Base-by-base conservation (phyloP, 2,113 vertebrate species). In the Pelmatolapia mariae region DNA sequence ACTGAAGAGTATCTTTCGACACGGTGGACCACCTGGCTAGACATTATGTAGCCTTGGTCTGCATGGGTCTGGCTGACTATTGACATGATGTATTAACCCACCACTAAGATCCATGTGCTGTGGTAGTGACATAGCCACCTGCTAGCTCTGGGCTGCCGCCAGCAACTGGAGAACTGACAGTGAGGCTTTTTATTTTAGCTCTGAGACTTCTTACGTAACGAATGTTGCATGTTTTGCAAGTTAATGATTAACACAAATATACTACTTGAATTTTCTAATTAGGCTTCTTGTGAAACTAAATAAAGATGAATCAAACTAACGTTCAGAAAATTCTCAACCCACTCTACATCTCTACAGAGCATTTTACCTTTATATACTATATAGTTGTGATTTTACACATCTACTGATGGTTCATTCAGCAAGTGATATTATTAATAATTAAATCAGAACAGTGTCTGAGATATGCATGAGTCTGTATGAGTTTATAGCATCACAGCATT, bases 71-170 rank as follows among this genome's bases (percentile, higher is more conserved):
- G 85, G 82, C 87, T 90, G 78, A 88, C 63, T 80, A 59, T 71
- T 85, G 89, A 84, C 86, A 82, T 91, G 84, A 89, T 89, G 89
- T 87, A 91, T 90, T 86, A 93, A 85, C 81, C 90, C 73, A 59
- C 61, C 53, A 5, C 57, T 52, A 82, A 87, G 71, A 56, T 56
- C 59, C 19, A 68, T 71, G 82, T 90, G 81, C 80, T 83, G 43
- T 90, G 63, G 82, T 87, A 15, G 4, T 53, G 92, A 78, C 85
- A n/a, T 52, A 80, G 81, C 83, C 85, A 22, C 80, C 81, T n/a
- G n/a, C 40, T 73, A 56, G 71, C 76, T 63, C 56, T 83, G 57
- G 24, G 57, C 59, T 81, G 31, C 61, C 2, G 87, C 83, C 87
- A 86, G 52, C 59, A 57, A 53, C 85, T 85, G 61, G 54, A 80